Conservation (phyloP, 2,113 vertebrate species). For the Pontoporia blainvillei region DNA sequence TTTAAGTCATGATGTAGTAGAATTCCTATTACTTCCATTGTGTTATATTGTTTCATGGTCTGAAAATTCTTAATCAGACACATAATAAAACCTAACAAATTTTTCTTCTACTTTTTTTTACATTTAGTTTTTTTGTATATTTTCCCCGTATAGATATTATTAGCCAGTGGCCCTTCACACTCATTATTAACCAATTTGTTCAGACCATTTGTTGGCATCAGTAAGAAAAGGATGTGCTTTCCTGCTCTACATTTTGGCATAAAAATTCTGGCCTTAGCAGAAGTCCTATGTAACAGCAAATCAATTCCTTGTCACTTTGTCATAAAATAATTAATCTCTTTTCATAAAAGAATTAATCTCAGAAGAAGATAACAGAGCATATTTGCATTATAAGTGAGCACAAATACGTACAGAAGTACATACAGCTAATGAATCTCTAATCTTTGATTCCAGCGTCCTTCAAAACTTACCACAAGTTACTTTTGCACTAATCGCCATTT, state of each 20-base stretch:
- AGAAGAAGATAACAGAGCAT: not conserved
- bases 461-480: not conserved
- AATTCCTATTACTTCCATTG: not conserved
- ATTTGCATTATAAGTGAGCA: not conserved
- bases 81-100: not conserved
- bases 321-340: not conserved
- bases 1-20: not conserved
- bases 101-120: not conserved
- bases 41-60: not conserved
- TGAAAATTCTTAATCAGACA: not conserved
- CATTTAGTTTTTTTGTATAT: not conserved
- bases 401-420: not conserved
- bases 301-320: not conserved
- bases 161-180: not conserved
- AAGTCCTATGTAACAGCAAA: not conserved
- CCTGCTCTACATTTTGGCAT: not conserved
- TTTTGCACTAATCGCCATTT: not conserved
- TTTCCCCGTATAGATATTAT: not conserved
- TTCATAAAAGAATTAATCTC: not conserved
- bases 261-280: not conserved
- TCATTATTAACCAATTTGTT: not conserved
- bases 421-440: not conserved
- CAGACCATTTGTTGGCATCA: not conserved
- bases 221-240: not conserved
- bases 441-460: not conserved